Conservation (phyloP, 2,797 vertebrate genomes). For the Anguilla anguilla region DNA sequence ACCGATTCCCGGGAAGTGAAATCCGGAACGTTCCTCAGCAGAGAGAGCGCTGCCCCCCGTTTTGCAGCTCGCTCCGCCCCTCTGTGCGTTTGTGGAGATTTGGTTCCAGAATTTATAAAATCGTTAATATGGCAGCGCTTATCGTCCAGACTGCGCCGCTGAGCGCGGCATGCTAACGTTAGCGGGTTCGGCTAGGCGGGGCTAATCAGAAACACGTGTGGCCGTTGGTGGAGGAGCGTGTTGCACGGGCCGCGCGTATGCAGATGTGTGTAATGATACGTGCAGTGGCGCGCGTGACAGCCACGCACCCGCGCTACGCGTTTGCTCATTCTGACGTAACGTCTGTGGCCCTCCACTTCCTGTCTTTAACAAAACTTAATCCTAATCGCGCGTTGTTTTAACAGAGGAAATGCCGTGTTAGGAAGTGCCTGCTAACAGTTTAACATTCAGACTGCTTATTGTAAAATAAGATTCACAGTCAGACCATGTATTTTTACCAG, state of each 20-base stretch:
- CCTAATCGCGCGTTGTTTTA: not conserved
- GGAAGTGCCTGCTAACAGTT: not conserved
- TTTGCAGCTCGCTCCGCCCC: not conserved
- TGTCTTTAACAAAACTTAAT: not conserved
- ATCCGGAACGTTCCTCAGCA: not conserved
- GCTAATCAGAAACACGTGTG: constrained; percentile 82
- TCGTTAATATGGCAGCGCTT: constrained; percentile 69
- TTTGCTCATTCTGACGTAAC: not conserved
- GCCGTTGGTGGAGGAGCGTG: constrained; percentile 70
- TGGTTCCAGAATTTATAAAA: constrained; percentile 52
- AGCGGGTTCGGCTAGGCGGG: constrained; percentile 70
- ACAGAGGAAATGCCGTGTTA: not conserved
- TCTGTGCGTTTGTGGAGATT: constrained; percentile 39
- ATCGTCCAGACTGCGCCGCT: constrained; percentile 68
- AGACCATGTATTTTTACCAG: not conserved
- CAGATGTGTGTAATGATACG: constrained; percentile 71
- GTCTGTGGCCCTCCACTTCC: not conserved
- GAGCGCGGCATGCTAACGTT: constrained; percentile 74
- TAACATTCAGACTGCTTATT: not conserved
- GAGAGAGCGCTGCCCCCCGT: not conserved
- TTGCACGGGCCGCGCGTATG: constrained; percentile 77
- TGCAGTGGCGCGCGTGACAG: not conserved
- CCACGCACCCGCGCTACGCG: constrained; percentile 16
- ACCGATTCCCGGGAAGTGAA: not conserved
- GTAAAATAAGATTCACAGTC: not conserved